Percentiles rank a stretch among this genome's conserved stretches.
Evolutionary conservation across 1,140 invertebrate genomes (phyloP).

Genomic region (Zaprionus vittiger): DNA sequence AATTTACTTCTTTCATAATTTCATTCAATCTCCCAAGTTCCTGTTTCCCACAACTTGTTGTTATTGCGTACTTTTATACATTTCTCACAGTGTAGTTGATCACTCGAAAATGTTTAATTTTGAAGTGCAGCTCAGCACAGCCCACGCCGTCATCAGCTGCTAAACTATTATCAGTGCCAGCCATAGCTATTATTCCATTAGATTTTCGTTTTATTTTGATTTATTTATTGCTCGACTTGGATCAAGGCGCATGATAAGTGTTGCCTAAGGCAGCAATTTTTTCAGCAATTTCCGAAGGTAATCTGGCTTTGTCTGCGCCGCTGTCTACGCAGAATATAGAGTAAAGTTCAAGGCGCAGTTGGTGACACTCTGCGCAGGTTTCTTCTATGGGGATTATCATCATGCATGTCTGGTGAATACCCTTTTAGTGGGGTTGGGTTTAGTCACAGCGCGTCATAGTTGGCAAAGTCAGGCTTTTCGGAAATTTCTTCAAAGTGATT

Average conservation of each 20-base stretch:
- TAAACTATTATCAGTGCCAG: constrained; percentile 49
- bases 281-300: constrained; percentile 31
- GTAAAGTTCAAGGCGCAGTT: constrained; percentile 50
- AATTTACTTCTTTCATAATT: not conserved
- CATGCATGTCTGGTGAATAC: constrained; percentile 10
- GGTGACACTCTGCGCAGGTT: not conserved
- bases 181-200: constrained; percentile 39
- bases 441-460: constrained; percentile 26
- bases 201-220: constrained; percentile 41
- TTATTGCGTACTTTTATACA: not conserved
- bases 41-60: no score
- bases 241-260: constrained; percentile 69
- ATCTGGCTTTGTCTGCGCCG: not conserved
- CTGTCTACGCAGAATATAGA: constrained; percentile 34
- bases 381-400: not conserved
- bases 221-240: constrained; percentile 41
- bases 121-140: constrained; percentile 61
- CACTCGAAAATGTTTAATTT: constrained; percentile 56
- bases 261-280: constrained; percentile 20
- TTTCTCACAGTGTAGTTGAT: constrained; percentile 51
- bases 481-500: constrained; percentile 22
- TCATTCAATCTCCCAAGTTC: not conserved
- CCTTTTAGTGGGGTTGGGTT: constrained; percentile 9
- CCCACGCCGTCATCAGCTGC: constrained; percentile 57
- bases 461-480: constrained; percentile 1